Base-by-base conservation (phyloP, 2,113 vertebrate species). In the Balaenoptera acutorostrata region DNA sequence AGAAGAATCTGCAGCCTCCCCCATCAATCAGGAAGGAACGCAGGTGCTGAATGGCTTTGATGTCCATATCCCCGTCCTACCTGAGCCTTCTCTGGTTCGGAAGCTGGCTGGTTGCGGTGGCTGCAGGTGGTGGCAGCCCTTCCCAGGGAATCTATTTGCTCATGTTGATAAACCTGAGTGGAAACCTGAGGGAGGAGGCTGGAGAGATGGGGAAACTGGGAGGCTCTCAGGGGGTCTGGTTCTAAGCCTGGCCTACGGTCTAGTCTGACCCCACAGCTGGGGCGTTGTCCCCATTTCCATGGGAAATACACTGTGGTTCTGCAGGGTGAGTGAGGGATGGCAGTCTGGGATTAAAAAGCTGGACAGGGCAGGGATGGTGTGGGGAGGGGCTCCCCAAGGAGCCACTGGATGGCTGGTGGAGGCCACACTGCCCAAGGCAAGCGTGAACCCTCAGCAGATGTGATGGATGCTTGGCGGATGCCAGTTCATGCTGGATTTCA, bases 401-500 rank as follows among this genome's bases (percentile, higher is more conserved):
- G 14, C 29, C 29, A 20, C 39, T 25, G 18, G 8, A 36, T 18
- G 13, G 13, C 3, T 0, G 5, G 46, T 23, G 8, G n/a, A 59
- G 61, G 88, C 55, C 63, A 41, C 8, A 1, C 4, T 11, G 39
- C 13, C 78, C 55, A 2, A 27, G 81, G 13, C 5, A 52, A 49
- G 5, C 0, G 0, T 72, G 17, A 75, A 29, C 46, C 36, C 82
- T 41, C 15, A 36, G 80, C 46, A 66, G 44, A 36, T 46, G 39
- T 0, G 0, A 15, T 11, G 27, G 64, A 44, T 0, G 0, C 44
- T 59, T 1, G 0, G 11, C n/a, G 55, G 69, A 39, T 1, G 3
- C 3, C 41, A 41, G 33, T 52, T 71, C 8, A 84, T 25, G 12
- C 39, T 64, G 21, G 23, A 17, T 21, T 84, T 52, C 20, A 8